Conservation (phyloP, 2,797 vertebrate genomes). For the Rhynchonycteris naso region DNA sequence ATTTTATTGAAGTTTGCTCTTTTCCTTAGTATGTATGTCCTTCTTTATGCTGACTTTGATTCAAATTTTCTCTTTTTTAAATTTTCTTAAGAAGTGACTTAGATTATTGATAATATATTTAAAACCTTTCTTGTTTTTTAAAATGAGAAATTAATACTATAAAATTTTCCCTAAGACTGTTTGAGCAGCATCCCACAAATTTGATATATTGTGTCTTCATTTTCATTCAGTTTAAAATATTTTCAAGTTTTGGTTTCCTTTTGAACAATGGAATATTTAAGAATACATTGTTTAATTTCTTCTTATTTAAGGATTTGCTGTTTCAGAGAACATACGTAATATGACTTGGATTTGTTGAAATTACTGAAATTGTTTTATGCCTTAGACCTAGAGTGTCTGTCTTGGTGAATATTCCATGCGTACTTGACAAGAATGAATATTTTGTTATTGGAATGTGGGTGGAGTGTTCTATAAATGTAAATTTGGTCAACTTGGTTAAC, state of each 20-base stretch:
- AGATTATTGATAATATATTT: background rate
- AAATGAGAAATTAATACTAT: background rate
- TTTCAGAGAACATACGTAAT: background rate
- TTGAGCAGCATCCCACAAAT: background rate
- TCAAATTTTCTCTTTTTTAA: background rate
- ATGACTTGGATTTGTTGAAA: background rate
- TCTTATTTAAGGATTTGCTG: background rate
- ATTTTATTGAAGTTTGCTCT: background rate
- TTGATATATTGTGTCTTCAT: background rate
- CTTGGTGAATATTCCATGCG: background rate
- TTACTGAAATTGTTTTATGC: background rate
- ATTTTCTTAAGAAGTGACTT: background rate
- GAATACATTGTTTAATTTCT: background rate
- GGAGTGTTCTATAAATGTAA: background rate
- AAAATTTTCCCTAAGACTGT: background rate
- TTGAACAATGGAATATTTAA: background rate
- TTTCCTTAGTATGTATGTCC: background rate
- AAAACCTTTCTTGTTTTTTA: background rate
- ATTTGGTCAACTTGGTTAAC: background rate
- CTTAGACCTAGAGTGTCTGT: background rate
- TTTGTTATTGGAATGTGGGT: background rate
- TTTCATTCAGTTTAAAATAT: background rate
- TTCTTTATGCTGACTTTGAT: background rate
- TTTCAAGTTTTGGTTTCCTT: background rate
- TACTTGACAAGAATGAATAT: background rate